These are phyloP conservation scores for Delphinus delphis DNA, from an alignment of 2,113 vertebrate species.

Conservation along the genomic window DNA sequence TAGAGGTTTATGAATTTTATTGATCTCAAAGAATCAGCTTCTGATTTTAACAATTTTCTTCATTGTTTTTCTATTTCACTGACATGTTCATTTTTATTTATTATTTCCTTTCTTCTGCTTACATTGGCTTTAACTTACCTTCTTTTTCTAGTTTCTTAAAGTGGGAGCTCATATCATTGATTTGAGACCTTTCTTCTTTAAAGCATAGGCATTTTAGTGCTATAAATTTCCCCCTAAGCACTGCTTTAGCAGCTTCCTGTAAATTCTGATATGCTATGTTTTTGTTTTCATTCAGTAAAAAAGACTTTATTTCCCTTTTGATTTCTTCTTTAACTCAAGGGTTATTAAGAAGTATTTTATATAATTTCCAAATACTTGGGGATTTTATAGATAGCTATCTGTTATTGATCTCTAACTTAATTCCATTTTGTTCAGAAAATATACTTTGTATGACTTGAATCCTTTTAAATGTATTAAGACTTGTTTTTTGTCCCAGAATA, in stretches of 20 bases:
- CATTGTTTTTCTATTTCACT: not conserved
- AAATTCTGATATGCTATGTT: not conserved
- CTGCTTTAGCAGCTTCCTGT: not conserved
- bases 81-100: not conserved
- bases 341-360: not conserved
- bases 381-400: not conserved
- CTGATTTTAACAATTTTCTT: not conserved
- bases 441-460: not conserved
- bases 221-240: not conserved
- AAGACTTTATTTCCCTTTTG: conserved; percentile 1
- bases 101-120: conserved; percentile 14
- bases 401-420: not conserved
- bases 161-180: not conserved
- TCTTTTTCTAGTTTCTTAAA: not conserved
- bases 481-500: not conserved
- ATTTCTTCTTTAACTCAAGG: not conserved
- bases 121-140: not conserved
- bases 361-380: not conserved
- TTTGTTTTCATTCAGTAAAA: conserved; percentile 25
- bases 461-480: not conserved
- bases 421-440: conserved; percentile 15
- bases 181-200: not conserved
- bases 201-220: not conserved
- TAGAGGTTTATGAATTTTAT: not conserved
- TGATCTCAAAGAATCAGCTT: not conserved